Percentiles rank a stretch among this genome's conserved stretches.
Conservation (phyloP, 2,113 vertebrate genomes). For the Strigops habroptila region DNA sequence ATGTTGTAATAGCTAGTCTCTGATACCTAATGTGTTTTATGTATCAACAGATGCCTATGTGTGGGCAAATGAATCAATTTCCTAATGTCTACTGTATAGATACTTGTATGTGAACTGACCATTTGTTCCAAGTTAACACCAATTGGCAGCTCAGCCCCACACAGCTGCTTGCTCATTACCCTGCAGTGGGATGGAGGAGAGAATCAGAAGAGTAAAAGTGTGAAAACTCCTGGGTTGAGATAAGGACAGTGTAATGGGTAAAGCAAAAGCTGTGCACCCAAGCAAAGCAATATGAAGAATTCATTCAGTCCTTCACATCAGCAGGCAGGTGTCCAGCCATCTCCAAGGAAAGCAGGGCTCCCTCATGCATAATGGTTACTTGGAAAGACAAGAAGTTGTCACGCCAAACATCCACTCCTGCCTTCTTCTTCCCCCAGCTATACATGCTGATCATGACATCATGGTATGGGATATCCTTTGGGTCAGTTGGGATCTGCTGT, state of each 20-base stretch:
- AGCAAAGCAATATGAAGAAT: neutral
- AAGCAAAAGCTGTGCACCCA: neutral
- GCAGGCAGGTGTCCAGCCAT: neutral
- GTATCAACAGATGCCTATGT: fast-evolving
- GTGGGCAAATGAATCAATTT: neutral
- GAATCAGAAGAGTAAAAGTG: neutral
- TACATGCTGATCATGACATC: neutral
- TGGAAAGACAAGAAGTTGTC: neutral
- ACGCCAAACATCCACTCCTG: neutral
- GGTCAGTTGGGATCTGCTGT: neutral
- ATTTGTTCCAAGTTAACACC: neutral
- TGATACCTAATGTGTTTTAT: neutral
- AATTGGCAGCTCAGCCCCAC: neutral
- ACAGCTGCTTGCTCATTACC: fast-evolving
- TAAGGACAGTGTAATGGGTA: fast-evolving
- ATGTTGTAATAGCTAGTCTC: neutral
- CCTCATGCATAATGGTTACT: fast-evolving
- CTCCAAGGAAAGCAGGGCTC: neutral
- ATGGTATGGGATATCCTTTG: neutral
- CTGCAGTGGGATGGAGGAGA: fast-evolving
- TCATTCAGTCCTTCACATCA: neutral
- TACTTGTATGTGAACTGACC: neutral
- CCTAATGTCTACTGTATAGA: neutral
- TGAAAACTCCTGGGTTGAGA: neutral
- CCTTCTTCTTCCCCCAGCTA: neutral